Evolutionary conservation across 2,888 invertebrate genomes (phyloP).

Genomic region (Copidosoma aretas): DNA sequence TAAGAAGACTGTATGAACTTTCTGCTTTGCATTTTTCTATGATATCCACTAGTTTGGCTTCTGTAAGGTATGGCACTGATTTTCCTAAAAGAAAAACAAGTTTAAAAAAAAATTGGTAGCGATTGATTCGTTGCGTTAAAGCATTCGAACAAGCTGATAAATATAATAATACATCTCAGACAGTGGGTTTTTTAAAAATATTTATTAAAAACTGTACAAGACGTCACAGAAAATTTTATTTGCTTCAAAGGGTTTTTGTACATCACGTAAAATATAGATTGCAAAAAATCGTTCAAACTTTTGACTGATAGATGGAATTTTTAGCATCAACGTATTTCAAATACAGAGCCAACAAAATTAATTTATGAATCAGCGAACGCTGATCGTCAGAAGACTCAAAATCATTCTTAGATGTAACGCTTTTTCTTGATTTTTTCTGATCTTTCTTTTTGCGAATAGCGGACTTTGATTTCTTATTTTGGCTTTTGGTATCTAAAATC

Average conservation of each 20-base stretch:
- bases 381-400: constrained; percentile 11
- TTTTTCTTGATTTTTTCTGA: constrained; percentile 30
- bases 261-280: not conserved
- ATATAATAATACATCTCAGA: not conserved
- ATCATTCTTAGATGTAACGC: constrained; percentile 26
- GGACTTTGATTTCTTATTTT: not conserved
- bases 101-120: constrained; percentile 2
- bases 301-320: constrained; percentile 41
- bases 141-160: not conserved
- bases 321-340: constrained; percentile 50
- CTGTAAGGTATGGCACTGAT: constrained; percentile 71
- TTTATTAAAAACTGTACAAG: constrained; percentile 15
- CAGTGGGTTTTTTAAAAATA: not conserved
- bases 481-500: not conserved
- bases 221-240: constrained; percentile 12
- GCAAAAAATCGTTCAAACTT: constrained; percentile 16
- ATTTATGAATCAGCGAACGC: constrained; percentile 41
- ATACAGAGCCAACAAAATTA: constrained; percentile 52
- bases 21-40: constrained; percentile 77
- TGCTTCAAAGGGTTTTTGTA: not conserved
- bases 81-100: constrained; percentile 52
- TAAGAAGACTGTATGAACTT: constrained; percentile 74
- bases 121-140: not conserved
- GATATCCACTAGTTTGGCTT: constrained; percentile 76
- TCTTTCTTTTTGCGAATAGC: constrained; percentile 8